Percentiles rank a stretch among this genome's conserved stretches.
Evolutionary conservation across 2,797 vertebrate species (phyloP).

Genomic region (Cynopterus sphinx): DNA sequence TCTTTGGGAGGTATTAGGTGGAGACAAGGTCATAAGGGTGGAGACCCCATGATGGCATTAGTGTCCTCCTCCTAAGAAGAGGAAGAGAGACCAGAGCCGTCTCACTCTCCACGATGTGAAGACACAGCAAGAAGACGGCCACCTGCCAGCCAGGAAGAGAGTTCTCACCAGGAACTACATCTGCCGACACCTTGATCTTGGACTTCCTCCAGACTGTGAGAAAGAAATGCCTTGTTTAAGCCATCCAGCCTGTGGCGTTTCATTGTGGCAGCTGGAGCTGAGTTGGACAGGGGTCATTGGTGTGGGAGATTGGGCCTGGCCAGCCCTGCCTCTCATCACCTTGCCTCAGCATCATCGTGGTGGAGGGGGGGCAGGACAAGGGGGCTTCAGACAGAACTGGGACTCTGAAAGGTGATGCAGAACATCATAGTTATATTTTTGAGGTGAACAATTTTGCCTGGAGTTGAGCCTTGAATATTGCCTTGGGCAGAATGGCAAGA

Average conservation of each 20-base stretch:
- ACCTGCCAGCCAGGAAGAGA: neutral
- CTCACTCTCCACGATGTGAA: neutral
- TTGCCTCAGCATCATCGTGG: neutral
- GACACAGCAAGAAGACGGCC: neutral
- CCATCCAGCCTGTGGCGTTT: rapidly evolving
- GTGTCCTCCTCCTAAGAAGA: neutral
- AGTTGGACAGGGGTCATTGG: neutral
- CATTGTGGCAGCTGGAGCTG: neutral
- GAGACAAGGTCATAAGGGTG: neutral
- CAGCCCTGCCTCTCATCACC: neutral
- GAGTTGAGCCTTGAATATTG: neutral
- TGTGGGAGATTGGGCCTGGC: neutral
- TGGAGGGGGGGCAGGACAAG: too few species aligned
- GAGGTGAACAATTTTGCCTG: neutral
- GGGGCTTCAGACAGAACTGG: neutral
- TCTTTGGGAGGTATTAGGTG: neutral
- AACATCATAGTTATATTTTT: neutral
- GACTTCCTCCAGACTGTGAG: neutral
- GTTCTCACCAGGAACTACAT: neutral
- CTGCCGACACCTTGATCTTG: neutral
- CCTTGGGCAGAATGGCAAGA: neutral
- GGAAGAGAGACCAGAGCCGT: neutral
- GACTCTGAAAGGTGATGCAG: neutral
- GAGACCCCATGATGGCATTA: neutral
- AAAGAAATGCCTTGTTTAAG: neutral